Base-by-base conservation (phyloP, 2,888 invertebrate genomes). In the Linyphia triangularis region DNA sequence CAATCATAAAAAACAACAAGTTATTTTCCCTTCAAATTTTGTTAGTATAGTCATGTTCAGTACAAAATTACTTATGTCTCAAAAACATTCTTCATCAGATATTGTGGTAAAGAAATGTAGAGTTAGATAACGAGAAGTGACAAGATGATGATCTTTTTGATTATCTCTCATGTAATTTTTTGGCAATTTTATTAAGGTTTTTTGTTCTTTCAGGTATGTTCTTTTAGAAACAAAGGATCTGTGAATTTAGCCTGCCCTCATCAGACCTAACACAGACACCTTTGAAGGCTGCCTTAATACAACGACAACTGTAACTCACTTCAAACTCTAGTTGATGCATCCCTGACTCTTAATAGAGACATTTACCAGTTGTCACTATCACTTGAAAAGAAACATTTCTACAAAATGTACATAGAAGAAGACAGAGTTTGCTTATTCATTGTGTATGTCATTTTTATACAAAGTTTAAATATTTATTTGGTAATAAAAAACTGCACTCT, bases 371-470 rank as follows among this genome's bases (percentile, higher is more conserved):
- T 70, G 57, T 70, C 81, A 81, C 69, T 70, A 69, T 81, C 81
- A 81, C 63, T n/a, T 63, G 33, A 37, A 16, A 79, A 22, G 28
- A 43, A 43, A 7, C 51, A 22, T 67, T 51, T 51, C n/a, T 30
- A 51, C 16, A 40, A 28, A n/a, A 26, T 82, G 82, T 82, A 82
- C 43, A 72, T 63, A 72, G 43, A 30, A 40, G 26, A 43, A 59
- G 61, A 30, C 16, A 59, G 37, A 51, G 59, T 16, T 16, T 33
- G 82, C 67, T 24, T 85, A 57, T 30, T 85, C 84, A 85, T 77
- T 85, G 75, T 85, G 37, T 22, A 85, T 67, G 69, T 30, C 84
- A 85, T 69, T 85, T 85, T 85, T 85, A 57, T 85, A 85, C 84
- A 75, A 59, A 85, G n/a, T 77, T 85, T 67, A 67, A 59, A 69